These are phyloP conservation scores for Cisticola juncidis DNA, from an alignment of 2,113 vertebrate species.

Conservation along the genomic window DNA sequence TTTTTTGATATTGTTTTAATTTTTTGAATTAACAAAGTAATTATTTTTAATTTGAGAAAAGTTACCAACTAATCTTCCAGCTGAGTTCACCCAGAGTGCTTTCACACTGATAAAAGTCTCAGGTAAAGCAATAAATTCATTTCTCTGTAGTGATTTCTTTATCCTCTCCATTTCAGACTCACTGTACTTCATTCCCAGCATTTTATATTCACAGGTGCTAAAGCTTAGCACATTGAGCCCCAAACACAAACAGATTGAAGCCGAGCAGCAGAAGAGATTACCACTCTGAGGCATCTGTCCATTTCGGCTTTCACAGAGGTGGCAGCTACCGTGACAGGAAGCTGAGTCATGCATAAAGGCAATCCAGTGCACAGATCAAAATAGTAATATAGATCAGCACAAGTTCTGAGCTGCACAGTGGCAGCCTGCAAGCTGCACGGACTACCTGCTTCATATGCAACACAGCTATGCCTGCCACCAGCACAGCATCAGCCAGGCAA, in stretches of 20 bases:
- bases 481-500: neutral
- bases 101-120: neutral
- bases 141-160: neutral
- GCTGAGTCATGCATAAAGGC: slow-evolving; percentile 55
- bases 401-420: neutral
- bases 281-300: neutral
- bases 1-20: neutral
- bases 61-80: neutral
- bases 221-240: neutral
- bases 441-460: neutral
- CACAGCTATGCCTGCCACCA: neutral
- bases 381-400: neutral
- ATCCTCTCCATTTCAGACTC: neutral
- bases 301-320: neutral
- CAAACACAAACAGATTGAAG: neutral
- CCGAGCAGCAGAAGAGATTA: neutral
- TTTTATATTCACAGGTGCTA: neutral
- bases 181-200: neutral
- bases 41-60: neutral
- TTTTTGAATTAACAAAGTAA: neutral
- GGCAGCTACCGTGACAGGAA: neutral
- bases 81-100: neutral
- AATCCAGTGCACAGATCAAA: neutral
- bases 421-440: neutral
- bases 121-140: neutral